Evolutionary conservation across 2,797 vertebrate genomes (phyloP).

Genomic region (Chrysocyon brachyurus): DNA sequence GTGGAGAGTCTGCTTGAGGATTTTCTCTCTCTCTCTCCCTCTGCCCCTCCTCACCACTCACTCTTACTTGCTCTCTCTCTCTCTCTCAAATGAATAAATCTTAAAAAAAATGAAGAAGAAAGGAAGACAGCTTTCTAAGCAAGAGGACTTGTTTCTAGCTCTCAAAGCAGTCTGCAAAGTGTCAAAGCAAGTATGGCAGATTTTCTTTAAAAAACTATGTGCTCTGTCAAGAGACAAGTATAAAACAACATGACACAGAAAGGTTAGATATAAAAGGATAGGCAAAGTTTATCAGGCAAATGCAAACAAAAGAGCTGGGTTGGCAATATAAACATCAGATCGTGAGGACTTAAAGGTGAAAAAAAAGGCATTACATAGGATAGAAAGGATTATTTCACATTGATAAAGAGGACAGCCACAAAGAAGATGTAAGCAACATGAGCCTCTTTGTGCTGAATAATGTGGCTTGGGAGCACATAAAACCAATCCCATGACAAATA

Average conservation of each 20-base stretch:
- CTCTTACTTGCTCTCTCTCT: background rate
- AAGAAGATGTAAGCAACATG: background rate
- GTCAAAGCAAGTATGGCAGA: background rate
- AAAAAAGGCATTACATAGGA: conserved; percentile 5
- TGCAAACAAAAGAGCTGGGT: conserved; percentile 52
- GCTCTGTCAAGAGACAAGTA: conserved; percentile 48
- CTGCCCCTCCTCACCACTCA: background rate
- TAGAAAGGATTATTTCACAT: conserved; percentile 24
- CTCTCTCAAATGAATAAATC: background rate
- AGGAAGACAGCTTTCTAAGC: background rate
- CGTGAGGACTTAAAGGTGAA: background rate
- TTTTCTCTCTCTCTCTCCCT: background rate
- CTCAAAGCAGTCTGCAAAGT: background rate
- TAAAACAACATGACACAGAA: conserved; percentile 72
- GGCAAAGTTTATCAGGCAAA: conserved; percentile 67
- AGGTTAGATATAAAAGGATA: conserved; percentile 67
- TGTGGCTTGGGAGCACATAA: background rate
- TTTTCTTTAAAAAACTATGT: background rate
- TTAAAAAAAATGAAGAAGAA: background rate
- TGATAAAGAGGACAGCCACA: background rate
- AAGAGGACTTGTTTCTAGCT: background rate
- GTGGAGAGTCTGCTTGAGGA: background rate
- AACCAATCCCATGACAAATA: conserved; percentile 23
- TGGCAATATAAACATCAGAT: conserved; percentile 64
- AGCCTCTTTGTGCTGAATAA: conserved; percentile 4